Base-by-base conservation (phyloP, 2,888 invertebrate genomes). In the Serrognathus titanus region DNA sequence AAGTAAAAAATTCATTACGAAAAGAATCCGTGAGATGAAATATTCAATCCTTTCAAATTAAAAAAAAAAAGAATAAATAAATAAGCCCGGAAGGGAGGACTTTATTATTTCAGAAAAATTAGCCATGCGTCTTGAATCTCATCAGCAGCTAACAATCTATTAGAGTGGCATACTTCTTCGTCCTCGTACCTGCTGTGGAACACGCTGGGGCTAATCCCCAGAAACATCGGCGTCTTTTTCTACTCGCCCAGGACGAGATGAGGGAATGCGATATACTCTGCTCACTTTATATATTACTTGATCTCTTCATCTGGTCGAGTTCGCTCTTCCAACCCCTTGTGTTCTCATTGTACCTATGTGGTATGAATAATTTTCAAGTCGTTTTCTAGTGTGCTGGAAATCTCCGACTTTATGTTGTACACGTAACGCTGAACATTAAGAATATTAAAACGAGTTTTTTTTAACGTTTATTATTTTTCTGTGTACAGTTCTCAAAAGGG, bases 141-240 rank as follows among this genome's bases (percentile, higher is more conserved):
- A 63, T 61, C 61, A 63, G 61, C 58, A 57, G 59, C 59, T 63
- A 65, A 65, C 64, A 65, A 65, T 65, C 62, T 61, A 62, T 65
- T 65, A 62, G 58, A 63, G 63, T 60, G 51, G 50, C 50, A 51
- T 55, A 51, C 55, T 55, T 55, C 49, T 24, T 48, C 20, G 11
- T 53, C 53, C 53, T 48, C 48, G 10, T 40, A 40, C 40, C 40
- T 40, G 13, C 40, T 16, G 16, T 16, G 16, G 16, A 16, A 16
- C 16, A 16, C 16, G 16, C 16, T 52, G 47, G 24, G 47, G 52
- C 52, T 52, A 52, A 52, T 52, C 52, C 52, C 46, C 31, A 46
- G 52, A 47, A 46, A 52, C 24, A 10, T n/a, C 20, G 38, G 35
- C 52, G 38, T 52, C 52, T 46, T 52, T 52, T 47, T 52, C 52